Evolutionary conservation across 2,888 invertebrate species (phyloP).

Genomic region (Cheiracanthium punctorium): DNA sequence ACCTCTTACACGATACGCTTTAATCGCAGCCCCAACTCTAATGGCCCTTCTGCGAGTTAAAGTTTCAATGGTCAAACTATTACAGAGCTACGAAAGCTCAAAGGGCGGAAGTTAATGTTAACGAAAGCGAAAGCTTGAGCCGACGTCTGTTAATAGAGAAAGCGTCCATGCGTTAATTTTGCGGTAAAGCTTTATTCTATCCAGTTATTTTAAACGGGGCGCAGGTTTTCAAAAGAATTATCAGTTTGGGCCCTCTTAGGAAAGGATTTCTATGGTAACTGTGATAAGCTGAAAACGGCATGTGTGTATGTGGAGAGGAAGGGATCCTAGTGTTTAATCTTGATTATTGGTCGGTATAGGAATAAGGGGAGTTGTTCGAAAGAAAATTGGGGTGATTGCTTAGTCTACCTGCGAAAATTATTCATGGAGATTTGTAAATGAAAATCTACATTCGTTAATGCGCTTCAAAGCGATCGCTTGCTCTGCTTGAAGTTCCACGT

Average conservation of each 20-base stretch:
- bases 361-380: background rate
- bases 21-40: background rate
- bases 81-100: slow-evolving; percentile 19
- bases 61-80: slow-evolving; percentile 29
- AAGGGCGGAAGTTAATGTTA: slow-evolving; percentile 36
- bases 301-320: no score
- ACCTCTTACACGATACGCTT: background rate
- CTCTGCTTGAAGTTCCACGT: no score
- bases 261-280: slow-evolving; percentile 29
- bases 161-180: slow-evolving; percentile 51
- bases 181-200: slow-evolving; percentile 30
- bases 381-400: background rate
- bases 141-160: slow-evolving; percentile 45
- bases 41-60: slow-evolving; percentile 15
- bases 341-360: background rate
- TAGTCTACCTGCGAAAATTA: background rate
- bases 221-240: slow-evolving; percentile 35
- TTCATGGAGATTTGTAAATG: background rate
- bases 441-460: background rate
- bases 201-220: slow-evolving; percentile 37
- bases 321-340: slow-evolving; percentile 1
- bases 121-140: slow-evolving; percentile 40
- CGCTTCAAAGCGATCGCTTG: no score
- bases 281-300: slow-evolving; percentile 7
- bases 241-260: slow-evolving; percentile 34